Percentiles rank a stretch among this genome's conserved stretches.
phyloP scores from a whole-genome alignment of 1,140 invertebrate genomes.

The Calephelis nemesis region DNA sequence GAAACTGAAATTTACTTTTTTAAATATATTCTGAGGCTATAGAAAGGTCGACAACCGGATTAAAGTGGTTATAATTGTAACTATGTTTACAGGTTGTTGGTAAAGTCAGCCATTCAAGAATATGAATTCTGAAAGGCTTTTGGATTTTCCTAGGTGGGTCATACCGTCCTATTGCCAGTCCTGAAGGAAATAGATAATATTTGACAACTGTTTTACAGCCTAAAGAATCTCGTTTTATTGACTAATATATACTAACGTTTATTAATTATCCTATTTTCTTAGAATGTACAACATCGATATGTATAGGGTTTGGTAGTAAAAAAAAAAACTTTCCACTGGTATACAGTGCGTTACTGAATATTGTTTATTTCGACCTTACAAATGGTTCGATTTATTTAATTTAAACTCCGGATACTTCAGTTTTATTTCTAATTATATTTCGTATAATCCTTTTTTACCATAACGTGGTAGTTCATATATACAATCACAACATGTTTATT shows the following conservation, averaged over 20 bases:
- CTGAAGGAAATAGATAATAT: conserved; percentile 1
- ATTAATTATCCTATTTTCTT: conserved; percentile 49
- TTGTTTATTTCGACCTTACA: conserved; percentile 24
- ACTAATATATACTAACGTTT: conserved; percentile 70
- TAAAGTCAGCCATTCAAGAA: no score
- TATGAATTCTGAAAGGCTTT: not conserved
- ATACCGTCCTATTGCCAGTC: not conserved
- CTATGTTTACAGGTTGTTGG: not conserved
- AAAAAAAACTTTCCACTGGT: conserved; percentile 39
- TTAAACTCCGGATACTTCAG: conserved; percentile 26
- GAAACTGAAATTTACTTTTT: conserved; percentile 8
- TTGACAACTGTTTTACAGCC: conserved; percentile 67
- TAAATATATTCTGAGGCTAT: not conserved
- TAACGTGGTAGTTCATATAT: conserved; percentile 22
- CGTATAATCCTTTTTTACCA: conserved; percentile 20
- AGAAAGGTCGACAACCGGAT: not conserved
- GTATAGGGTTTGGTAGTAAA: conserved; percentile 68
- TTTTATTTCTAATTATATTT: conserved; percentile 19
- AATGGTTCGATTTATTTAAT: conserved; percentile 29
- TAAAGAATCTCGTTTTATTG: conserved; percentile 62
- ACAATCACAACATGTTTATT: conserved; percentile 37
- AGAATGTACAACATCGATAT: conserved; percentile 76
- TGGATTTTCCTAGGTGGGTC: not conserved
- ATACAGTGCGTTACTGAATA: conserved; percentile 29
- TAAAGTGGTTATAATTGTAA: conserved; percentile 17